phyloP scores from a whole-genome alignment of 2,888 invertebrate species.

The Agrotis puta region DNA sequence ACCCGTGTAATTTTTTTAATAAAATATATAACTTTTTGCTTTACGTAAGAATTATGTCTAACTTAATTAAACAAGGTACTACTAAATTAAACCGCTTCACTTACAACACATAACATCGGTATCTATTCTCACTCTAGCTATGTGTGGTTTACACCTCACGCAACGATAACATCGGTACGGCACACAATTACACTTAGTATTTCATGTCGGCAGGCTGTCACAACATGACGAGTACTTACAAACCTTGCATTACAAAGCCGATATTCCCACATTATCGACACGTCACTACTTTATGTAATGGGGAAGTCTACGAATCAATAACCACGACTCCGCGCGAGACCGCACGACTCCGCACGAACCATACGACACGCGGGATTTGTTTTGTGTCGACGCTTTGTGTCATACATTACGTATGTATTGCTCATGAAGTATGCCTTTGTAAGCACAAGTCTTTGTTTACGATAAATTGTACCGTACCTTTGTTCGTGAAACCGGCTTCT shows the following conservation, averaged over 20 bases:
- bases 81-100: not conserved
- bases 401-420: slow-evolving; percentile 8
- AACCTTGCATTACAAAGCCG: slow-evolving; percentile 38
- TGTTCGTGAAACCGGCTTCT: slow-evolving; percentile 13
- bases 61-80: too few relatives aligned
- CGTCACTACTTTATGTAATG: slow-evolving; percentile 38
- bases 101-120: not conserved
- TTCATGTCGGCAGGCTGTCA: slow-evolving; percentile 32
- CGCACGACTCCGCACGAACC: slow-evolving; percentile 14
- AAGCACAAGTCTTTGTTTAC: slow-evolving; percentile 30
- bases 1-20: too few relatives aligned
- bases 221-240: slow-evolving; percentile 25
- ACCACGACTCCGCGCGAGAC: slow-evolving; percentile 10
- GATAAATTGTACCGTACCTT: slow-evolving; percentile 42
- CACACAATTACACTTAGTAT: slow-evolving; percentile 35
- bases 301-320: slow-evolving; percentile 54
- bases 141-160: slow-evolving; percentile 14
- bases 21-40: too few relatives aligned
- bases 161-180: slow-evolving; percentile 20
- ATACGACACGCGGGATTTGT: slow-evolving; percentile 28
- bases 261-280: slow-evolving; percentile 45
- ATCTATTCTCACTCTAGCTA: not conserved
- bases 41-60: too few relatives aligned
- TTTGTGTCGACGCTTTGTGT: slow-evolving; percentile 23
- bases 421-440: slow-evolving; percentile 42